phyloP scores from a whole-genome alignment of 30 jellyfish, hydroid and myxozoan genomes.

The Hydractinia echinata region DNA sequence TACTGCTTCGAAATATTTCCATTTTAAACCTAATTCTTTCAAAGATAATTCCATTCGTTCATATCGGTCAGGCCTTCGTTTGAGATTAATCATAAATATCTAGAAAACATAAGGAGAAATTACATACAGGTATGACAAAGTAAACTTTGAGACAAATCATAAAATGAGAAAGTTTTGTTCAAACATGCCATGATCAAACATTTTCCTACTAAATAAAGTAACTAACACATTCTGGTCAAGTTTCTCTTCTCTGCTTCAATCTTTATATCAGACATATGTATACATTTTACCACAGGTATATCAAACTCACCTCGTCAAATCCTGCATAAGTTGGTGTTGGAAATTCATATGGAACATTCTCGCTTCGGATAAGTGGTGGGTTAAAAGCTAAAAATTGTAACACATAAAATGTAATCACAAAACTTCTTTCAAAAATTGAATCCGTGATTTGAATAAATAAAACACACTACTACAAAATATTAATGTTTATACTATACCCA shows the following conservation, averaged over 20 bases:
- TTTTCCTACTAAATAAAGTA: too few relatives aligned
- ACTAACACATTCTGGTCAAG: too few relatives aligned
- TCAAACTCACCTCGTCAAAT: conserved; percentile 33
- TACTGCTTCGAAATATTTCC: conserved; percentile 72
- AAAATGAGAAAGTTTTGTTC: too few relatives aligned
- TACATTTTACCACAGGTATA: neutral
- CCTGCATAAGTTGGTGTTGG: conserved; percentile 42
- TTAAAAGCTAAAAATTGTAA: conserved; percentile 17
- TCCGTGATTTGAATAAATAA: too few relatives aligned
- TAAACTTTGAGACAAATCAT: too few relatives aligned
- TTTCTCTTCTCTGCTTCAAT: too few relatives aligned
- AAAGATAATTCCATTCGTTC: conserved; percentile 57
- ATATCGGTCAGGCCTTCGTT: conserved; percentile 80
- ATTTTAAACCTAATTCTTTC: conserved; percentile 76
- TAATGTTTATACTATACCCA: conserved; percentile 40
- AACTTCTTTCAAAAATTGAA: too few relatives aligned
- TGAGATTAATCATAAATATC: conserved; percentile 76
- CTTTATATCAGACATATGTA: too few relatives aligned
- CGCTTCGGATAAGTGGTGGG: conserved; percentile 25
- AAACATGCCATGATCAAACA: too few relatives aligned
- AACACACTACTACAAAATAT: too few relatives aligned
- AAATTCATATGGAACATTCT: conserved; percentile 19
- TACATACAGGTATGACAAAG: too few relatives aligned
- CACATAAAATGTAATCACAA: neutral
- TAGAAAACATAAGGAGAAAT: neutral